Conservation (phyloP, 2,888 invertebrate species). For the Rhabditophanes sp. region DNA sequence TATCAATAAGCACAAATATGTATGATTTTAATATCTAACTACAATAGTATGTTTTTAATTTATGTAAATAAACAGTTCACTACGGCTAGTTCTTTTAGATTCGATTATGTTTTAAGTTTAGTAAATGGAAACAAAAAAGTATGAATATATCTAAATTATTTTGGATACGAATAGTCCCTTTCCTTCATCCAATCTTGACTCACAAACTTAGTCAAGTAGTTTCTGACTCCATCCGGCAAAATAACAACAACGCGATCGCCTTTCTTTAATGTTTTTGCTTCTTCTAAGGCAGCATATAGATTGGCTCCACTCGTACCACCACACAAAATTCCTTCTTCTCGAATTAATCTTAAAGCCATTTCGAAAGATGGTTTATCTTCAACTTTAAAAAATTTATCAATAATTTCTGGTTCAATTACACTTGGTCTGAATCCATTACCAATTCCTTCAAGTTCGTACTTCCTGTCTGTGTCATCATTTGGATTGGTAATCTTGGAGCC, state of each 20-base stretch:
- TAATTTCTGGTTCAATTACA: conserved; percentile 54
- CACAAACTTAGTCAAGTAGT: conserved; percentile 59
- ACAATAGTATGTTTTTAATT: too few relatives aligned
- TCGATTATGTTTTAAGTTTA: too few relatives aligned
- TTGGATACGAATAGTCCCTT: too few relatives aligned
- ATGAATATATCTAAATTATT: too few relatives aligned
- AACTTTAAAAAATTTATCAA: conserved; percentile 52
- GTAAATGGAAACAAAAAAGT: too few relatives aligned
- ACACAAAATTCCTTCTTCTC: conserved; percentile 69
- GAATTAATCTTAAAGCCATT: conserved; percentile 70
- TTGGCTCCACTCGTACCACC: conserved; percentile 41
- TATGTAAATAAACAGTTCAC: too few relatives aligned
- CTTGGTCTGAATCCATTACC: conserved; percentile 91
- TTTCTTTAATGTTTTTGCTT: conserved; percentile 57
- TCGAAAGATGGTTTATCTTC: conserved; percentile 55
- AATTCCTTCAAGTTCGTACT: conserved; percentile 73
- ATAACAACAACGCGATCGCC: conserved; percentile 69
- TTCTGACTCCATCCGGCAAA: conserved; percentile 81
- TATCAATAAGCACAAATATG: too few relatives aligned
- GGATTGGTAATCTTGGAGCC: conserved; percentile 77
- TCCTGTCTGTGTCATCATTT: conserved; percentile 56
- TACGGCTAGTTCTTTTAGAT: too few relatives aligned
- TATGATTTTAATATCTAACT: too few relatives aligned
- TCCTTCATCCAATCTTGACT: conserved; percentile 36
- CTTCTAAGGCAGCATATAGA: conserved; percentile 38